Percentiles rank a stretch among this genome's conserved stretches.
Evolutionary conservation across 1,140 invertebrate genomes (phyloP).

Genomic region (Drosophila setifemur): DNA sequence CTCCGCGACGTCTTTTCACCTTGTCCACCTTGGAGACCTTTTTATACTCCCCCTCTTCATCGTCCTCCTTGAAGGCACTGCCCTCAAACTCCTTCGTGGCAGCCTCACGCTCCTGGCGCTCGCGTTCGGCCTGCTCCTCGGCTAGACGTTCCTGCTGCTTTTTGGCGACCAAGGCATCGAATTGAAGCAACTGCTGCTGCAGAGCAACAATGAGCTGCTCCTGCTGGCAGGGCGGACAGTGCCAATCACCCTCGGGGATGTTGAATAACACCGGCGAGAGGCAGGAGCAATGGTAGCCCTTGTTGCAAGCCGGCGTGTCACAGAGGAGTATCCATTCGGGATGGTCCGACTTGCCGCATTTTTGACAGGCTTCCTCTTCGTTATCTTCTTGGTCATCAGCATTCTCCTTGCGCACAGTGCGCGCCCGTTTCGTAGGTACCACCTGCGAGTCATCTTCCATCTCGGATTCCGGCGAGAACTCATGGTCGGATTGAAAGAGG

Average conservation of each 20-base stretch:
- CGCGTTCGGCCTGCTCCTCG: constrained; percentile 73
- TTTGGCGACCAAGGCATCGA: constrained; percentile 87
- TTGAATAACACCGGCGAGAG: constrained; percentile 94
- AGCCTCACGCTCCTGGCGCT: constrained; percentile 29
- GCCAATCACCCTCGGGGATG: constrained; percentile 98
- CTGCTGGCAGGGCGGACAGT: constrained; percentile 97
- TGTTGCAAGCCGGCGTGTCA: constrained; percentile 92
- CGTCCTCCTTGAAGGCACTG: constrained; percentile 6
- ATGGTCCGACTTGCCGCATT: constrained; percentile 94
- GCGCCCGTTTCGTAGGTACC: constrained; percentile 86
- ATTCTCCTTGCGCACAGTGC: constrained; percentile 87
- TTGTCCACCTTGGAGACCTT: constrained; percentile 49
- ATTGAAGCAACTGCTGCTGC: constrained; percentile 85
- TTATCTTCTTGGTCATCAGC: constrained; percentile 82
- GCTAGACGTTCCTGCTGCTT: constrained; percentile 88
- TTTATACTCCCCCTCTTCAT: constrained; percentile 44
- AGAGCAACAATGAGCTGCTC: constrained; percentile 88
- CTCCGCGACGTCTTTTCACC: constrained; percentile 60
- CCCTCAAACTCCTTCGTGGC: constrained; percentile 34
- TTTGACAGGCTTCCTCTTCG: constrained; percentile 89
- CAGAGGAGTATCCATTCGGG: constrained; percentile 98
- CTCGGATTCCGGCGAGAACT: constrained; percentile 92
- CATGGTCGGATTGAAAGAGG: constrained; percentile 93
- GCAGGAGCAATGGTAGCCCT: constrained; percentile 97
- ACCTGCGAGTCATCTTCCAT: constrained; percentile 85